Conservation (phyloP, 2,888 invertebrate species). For the Imbricaverruca yamaguchii region DNA sequence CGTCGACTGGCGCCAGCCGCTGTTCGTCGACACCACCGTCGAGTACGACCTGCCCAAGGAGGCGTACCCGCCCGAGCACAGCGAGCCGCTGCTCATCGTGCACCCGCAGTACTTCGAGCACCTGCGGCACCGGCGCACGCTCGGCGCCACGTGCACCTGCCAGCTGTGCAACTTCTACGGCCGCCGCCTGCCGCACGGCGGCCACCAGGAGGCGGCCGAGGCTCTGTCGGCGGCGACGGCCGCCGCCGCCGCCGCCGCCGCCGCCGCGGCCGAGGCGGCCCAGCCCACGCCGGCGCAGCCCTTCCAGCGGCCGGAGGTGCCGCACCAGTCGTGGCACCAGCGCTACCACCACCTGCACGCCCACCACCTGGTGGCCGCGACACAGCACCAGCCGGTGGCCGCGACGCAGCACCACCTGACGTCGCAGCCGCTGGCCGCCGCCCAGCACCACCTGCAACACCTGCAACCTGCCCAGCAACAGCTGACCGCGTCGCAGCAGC, state of each 20-base stretch:
- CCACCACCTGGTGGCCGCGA: background rate
- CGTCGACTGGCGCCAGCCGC: background rate
- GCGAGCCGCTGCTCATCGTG: slow-evolving; percentile 17
- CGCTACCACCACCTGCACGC: background rate
- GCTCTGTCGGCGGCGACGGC: background rate
- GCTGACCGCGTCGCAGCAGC: background rate
- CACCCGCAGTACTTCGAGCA: slow-evolving; percentile 15
- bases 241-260: background rate
- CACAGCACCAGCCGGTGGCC: background rate
- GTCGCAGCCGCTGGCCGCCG: too few species aligned
- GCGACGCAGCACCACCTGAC: background rate
- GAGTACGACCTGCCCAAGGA: slow-evolving; percentile 17
- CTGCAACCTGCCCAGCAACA: background rate
- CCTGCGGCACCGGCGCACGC: slow-evolving; percentile 1
- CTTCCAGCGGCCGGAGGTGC: slow-evolving; percentile 6
- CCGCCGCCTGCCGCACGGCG: background rate
- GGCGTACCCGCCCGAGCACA: slow-evolving; percentile 4
- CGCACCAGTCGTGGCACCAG: background rate
- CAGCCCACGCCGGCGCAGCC: background rate
- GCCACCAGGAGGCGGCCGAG: background rate
- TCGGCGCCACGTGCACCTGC: background rate
- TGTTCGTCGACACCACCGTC: background rate
- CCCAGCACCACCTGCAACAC: background rate
- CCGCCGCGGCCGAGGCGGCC: background rate
- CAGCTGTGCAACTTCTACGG: slow-evolving; percentile 19